Base-by-base conservation (phyloP, 2,888 invertebrate species). In the Amphipoea oculea region DNA sequence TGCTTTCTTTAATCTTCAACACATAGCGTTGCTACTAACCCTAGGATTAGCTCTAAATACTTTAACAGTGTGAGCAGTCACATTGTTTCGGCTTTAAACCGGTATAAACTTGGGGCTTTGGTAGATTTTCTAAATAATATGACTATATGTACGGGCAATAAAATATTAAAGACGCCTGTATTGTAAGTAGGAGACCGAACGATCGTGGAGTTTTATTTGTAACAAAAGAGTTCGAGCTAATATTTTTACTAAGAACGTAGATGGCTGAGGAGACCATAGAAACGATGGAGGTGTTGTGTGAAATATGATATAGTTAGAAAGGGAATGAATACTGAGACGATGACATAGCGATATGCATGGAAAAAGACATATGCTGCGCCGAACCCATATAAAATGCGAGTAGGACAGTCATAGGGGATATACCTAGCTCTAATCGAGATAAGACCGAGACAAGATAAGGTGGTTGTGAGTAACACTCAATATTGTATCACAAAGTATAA, bases 31-130 rank as follows among this genome's bases (percentile, higher is more conserved):
- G 29, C 3, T 51, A 12, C n/a, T 75, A 60, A 81, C 51, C n/a
- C 63, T 7, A 36, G 29, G 57, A 81, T 81, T 81, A 81, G 42
- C 11, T 57, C 0, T 57, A 63, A 54, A 20, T 51, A 62, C 54
- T 40, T 48, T 51, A 62, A 45, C 12, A 54, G 14, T 12, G 40
- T 36, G 14, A 48, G 6, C 23, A 69, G 68, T 69, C 60, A 81
- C 48, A 42, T 36, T 69, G 29, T 23, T 17, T 29, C 14, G 14
- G 54, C 45, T 48, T 57, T 36, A 42, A 70, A 45, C 36, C 42
- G n/a, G 17, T 63, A 42, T 36, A 51, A 69, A 63, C 36, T 51
- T 60, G n/a, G n/a, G n/a, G 17, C 11, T 73, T 67, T 40, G n/a
- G 11, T 0, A 54, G 3, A 77, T 68, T 68, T 68, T 36, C 20